A percentile compares a stretch with the other conserved stretches of the same genome.
These are phyloP conservation scores for Xiphophorus hellerii DNA, from an alignment of 2,113 vertebrate species.

Conservation along the genomic window DNA sequence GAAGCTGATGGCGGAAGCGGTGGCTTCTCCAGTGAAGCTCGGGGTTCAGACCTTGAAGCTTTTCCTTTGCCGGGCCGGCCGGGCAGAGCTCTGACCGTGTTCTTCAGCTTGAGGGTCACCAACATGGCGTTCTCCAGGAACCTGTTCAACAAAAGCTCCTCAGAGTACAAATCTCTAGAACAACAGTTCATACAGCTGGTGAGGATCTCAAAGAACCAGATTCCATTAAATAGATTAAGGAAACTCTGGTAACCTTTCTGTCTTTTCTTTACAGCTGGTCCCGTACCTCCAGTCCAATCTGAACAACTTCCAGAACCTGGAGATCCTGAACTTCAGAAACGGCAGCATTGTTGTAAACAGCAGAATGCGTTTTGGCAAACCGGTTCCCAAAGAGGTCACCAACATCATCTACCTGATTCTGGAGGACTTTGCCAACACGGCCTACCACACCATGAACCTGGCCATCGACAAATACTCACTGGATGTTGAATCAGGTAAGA, in stretches of 20 bases:
- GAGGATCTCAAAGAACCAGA: constrained; percentile 58
- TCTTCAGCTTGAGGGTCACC: constrained; percentile 95
- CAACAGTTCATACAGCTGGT: constrained; percentile 93
- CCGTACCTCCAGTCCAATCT: constrained; percentile 95
- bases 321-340: constrained; percentile 97
- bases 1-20: constrained; percentile 57
- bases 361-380: constrained; percentile 89
- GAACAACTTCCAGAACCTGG: constrained; percentile 91
- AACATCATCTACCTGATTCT: constrained; percentile 90
- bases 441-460: constrained; percentile 94
- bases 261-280: constrained; percentile 82
- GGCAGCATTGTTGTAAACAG: constrained; percentile 98
- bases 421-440: constrained; percentile 93
- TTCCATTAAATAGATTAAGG: not conserved
- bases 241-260: not conserved
- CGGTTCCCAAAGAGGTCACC: constrained; percentile 86
- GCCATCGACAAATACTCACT: constrained; percentile 94
- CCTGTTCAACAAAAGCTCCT: constrained; percentile 94
- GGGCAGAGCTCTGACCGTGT: constrained; percentile 85
- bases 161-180: constrained; percentile 92
- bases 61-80: constrained; percentile 66
- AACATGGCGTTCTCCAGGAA: constrained; percentile 96
- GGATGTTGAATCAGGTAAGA: constrained; percentile 92
- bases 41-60: constrained; percentile 52
- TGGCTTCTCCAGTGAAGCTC: constrained; percentile 62